Base-by-base conservation (phyloP, 2,113 vertebrate genomes). In the Limanda limanda region DNA sequence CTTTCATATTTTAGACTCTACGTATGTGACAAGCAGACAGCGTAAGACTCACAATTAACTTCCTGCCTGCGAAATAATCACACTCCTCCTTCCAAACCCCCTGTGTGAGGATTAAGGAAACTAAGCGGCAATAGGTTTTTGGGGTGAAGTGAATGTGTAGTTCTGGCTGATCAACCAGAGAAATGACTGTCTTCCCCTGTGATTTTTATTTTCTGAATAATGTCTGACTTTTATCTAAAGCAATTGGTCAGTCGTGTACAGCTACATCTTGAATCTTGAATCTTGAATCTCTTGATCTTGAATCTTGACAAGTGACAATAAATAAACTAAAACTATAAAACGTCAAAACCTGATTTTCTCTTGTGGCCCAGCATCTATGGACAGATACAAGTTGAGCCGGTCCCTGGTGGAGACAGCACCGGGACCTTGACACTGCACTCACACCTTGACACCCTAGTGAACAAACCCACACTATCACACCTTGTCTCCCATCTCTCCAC, bases 21-120 rank as follows among this genome's bases (percentile, higher is more conserved):
- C 63, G 51, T 63, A 66, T 45, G 64, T 60, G 67, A 82, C 7
- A n/a, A 81, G 81, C 55, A 75, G 37, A 68, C 40, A 42, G 40
- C 40, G 12, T 42, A 42, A 52, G 47, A 74, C 63, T 79, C n/a
- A 35, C 64, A 84, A 84, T 85, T 79, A 51, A 51, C 18, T 51
- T 89, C 67, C 83, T 78, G 60, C 64, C 76, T 55, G 68, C 74
- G 31, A 75, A 84, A 83, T 83, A 63, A 79, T 77, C 71, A 37
- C 65, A 24, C 48, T 25, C 56, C 60, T 76, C 65, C 68, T 77
- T 74, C 82, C 63, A 74, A 70, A 23, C 57, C 17, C 51, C 42
- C 54, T 56, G 15, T 69, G 9, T 71, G 61, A 61, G 70, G 75
- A 90, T 88, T 85, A 78, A 78, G 40, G 24, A 72, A 69, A 18